phyloP scores from a whole-genome alignment of 2,797 vertebrate species.

The Lindbergichthys nudifrons region DNA sequence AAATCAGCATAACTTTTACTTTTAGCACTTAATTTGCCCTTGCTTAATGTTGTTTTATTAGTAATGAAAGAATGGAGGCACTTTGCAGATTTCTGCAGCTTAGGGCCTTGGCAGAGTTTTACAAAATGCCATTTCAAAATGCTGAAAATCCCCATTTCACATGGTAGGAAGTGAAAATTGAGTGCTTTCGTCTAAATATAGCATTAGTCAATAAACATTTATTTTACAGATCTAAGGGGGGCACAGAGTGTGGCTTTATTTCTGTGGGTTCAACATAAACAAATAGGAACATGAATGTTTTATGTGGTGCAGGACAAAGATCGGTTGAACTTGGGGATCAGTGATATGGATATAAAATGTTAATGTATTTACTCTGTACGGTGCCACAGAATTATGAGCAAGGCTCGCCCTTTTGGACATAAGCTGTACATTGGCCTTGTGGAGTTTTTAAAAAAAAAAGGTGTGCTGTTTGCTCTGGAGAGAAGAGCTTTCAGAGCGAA shows the following conservation, averaged over 20 bases:
- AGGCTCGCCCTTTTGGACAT: constrained; percentile 64
- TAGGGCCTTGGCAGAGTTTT: constrained; percentile 64
- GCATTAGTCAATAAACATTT: constrained; percentile 75
- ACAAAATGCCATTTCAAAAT: constrained; percentile 67
- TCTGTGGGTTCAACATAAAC: constrained; percentile 68
- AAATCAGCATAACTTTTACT: constrained; percentile 81
- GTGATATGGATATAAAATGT: constrained; percentile 77
- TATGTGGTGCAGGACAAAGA: constrained; percentile 77
- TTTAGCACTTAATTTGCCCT: constrained; percentile 80
- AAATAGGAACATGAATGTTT: constrained; percentile 73
- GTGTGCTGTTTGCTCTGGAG: constrained; percentile 76
- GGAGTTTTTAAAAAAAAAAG: constrained; percentile 56
- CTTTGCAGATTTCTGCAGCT: constrained; percentile 76
- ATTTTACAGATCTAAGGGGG: constrained; percentile 73
- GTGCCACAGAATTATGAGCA: constrained; percentile 73
- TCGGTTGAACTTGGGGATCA: constrained; percentile 69
- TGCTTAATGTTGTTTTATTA: constrained; percentile 82
- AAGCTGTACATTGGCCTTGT: constrained; percentile 76
- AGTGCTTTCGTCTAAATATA: constrained; percentile 75
- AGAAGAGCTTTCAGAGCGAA: constrained; percentile 81
- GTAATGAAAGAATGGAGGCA: constrained; percentile 80
- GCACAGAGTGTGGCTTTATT: constrained; percentile 70
- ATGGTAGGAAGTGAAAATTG: constrained; percentile 71
- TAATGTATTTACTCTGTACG: constrained; percentile 78
- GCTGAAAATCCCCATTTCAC: constrained; percentile 76